These are phyloP conservation scores for Zeus faber DNA, from an alignment of 2,113 vertebrate species.

Conservation along the genomic window DNA sequence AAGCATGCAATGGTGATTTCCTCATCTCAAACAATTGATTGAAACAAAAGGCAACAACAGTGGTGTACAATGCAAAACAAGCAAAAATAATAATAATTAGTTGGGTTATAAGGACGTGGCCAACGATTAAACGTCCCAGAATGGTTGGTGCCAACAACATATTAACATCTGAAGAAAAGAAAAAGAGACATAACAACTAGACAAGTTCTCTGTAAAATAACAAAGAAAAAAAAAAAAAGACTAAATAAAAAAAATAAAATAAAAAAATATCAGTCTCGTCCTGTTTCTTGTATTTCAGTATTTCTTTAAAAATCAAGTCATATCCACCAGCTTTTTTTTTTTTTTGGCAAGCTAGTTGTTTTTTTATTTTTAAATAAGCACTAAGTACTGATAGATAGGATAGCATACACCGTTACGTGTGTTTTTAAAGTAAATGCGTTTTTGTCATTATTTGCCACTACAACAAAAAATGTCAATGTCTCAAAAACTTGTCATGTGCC, in stretches of 20 bases:
- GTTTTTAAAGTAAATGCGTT: slow-evolving; percentile 80
- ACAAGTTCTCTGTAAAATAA: background rate
- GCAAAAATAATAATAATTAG: too few species aligned
- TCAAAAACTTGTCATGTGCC: too few species aligned
- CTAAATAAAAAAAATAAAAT: background rate
- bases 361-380: slow-evolving; percentile 77
- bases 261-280: slow-evolving; percentile 55
- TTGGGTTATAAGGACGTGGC: too few species aligned
- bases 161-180: too few species aligned
- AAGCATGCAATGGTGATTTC: too few species aligned
- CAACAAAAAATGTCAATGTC: too few species aligned
- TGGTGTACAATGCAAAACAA: too few species aligned
- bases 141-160: too few species aligned
- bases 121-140: too few species aligned
- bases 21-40: too few species aligned
- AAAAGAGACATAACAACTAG: background rate
- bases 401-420: slow-evolving; percentile 80
- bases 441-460: slow-evolving; percentile 78
- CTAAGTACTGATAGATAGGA: slow-evolving; percentile 84
- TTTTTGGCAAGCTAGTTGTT: slow-evolving; percentile 81
- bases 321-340: slow-evolving; percentile 74
- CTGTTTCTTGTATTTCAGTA: slow-evolving; percentile 76
- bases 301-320: slow-evolving; percentile 76
- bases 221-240: background rate
- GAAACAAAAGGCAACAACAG: too few species aligned